Evolutionary conservation across 2,113 vertebrate species (phyloP).

Genomic region (Crotophaga sulcirostris): DNA sequence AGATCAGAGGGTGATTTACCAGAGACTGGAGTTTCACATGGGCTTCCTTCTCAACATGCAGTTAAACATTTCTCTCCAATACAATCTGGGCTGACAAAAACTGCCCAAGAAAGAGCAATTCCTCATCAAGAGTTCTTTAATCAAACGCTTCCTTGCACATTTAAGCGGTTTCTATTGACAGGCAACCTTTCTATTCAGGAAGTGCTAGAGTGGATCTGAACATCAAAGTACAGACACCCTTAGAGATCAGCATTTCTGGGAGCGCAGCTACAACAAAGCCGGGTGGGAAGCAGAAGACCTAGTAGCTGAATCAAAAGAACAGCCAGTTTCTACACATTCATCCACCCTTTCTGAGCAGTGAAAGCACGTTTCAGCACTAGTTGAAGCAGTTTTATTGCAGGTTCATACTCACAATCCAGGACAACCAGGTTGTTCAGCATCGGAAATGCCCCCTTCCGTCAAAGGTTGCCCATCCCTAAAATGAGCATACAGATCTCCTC

Average conservation of each 20-base stretch:
- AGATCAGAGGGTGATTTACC: slow-evolving; percentile 2
- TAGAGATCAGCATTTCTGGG: slow-evolving; percentile 11
- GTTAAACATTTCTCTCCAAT: not conserved
- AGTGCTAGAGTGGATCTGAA: not conserved
- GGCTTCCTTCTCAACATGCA: not conserved
- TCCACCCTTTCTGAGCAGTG: not conserved
- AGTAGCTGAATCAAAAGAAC: not conserved
- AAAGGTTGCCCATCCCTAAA: not conserved
- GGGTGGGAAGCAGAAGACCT: not conserved
- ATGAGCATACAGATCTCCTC: too few species aligned
- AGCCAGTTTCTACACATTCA: not conserved
- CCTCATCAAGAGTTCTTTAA: not conserved
- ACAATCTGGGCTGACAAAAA: slow-evolving; percentile 2
- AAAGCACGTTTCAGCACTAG: not conserved
- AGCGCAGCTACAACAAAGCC: slow-evolving; percentile 10
- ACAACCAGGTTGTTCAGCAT: not conserved
- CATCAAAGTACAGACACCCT: not conserved
- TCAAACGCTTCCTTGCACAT: not conserved
- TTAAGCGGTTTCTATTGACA: slow-evolving; percentile 15
- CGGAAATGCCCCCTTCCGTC: not conserved
- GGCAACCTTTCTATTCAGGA: slow-evolving; percentile 7
- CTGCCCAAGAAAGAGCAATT: slow-evolving; percentile 11
- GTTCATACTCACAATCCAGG: not conserved
- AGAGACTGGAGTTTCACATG: not conserved
- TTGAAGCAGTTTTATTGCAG: not conserved